Percentiles rank a stretch among this genome's conserved stretches.
phyloP scores from a whole-genome alignment of 2,888 invertebrate genomes.

The Meteorus colon region DNA sequence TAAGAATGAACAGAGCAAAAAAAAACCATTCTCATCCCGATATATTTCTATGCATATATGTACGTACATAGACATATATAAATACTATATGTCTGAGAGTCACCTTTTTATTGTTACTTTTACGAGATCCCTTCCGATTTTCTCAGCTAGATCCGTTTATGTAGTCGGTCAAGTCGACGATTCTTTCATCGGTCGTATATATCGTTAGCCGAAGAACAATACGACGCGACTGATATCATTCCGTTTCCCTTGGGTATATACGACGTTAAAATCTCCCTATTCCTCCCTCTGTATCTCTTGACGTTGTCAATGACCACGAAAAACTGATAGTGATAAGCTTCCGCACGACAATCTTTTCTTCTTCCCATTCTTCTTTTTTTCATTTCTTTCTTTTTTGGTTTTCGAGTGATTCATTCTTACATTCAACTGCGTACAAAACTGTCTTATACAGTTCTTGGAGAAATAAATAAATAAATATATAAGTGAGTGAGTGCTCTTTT shows the following conservation, averaged over 20 bases:
- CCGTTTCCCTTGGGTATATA: constrained; percentile 9
- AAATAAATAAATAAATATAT: neutral
- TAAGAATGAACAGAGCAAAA: neutral
- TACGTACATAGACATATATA: neutral
- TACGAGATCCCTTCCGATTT: constrained; percentile 10
- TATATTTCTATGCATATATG: neutral
- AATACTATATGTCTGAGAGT: neutral
- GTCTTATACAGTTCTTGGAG: neutral
- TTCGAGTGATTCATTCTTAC: neutral
- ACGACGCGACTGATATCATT: constrained; percentile 8
- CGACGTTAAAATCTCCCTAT: constrained; percentile 6
- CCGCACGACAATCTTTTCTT: neutral
- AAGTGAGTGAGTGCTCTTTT: neutral
- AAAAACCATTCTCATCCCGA: neutral
- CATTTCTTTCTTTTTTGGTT: neutral
- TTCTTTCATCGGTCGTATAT: constrained; percentile 15
- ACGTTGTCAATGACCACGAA: neutral
- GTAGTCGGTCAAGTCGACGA: constrained; percentile 11
- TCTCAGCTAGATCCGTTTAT: constrained; percentile 8
- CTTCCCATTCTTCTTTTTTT: neutral
- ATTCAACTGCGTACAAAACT: neutral
- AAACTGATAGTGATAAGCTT: constrained; percentile 16
- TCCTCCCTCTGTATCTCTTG: constrained; percentile 2
- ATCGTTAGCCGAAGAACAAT: constrained; percentile 12
- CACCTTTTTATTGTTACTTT: constrained; percentile 15